A percentile compares a stretch with the other conserved stretches of the same genome.
Conservation (phyloP, 2,113 vertebrate species). For the Oplegnathus fasciatus region DNA sequence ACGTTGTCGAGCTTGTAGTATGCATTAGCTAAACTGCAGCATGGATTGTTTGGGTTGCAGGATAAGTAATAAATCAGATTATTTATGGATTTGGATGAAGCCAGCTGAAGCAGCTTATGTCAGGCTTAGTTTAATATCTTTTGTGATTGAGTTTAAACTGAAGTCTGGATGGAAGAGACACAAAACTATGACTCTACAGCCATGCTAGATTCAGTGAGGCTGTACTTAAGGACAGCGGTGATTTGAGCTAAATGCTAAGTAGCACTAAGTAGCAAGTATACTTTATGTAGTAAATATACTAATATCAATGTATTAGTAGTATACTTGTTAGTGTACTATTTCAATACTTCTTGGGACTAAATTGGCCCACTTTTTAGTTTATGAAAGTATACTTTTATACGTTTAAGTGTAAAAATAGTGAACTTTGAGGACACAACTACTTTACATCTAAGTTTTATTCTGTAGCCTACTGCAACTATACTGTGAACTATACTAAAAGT, state of each 20-base stretch:
- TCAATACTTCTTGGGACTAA: too few relatives aligned
- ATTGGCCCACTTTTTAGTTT: too few relatives aligned
- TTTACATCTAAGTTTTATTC: too few relatives aligned
- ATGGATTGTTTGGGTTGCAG: background rate
- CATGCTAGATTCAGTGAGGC: background rate
- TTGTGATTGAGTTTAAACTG: background rate
- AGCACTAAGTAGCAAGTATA: too few relatives aligned
- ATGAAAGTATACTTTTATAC: too few relatives aligned
- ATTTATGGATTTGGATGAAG: conserved; percentile 2
- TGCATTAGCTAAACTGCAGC: background rate
- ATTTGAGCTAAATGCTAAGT: background rate
- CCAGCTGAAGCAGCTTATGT: background rate
- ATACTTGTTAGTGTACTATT: too few relatives aligned
- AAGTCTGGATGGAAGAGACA: background rate
- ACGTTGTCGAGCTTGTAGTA: background rate
- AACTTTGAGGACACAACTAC: too few relatives aligned
- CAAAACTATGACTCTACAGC: background rate
- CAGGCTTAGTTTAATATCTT: background rate
- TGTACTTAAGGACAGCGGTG: background rate
- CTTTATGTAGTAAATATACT: too few relatives aligned
- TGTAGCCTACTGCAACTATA: too few relatives aligned
- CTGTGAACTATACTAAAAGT: too few relatives aligned
- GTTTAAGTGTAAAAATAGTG: too few relatives aligned
- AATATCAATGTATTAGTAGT: too few relatives aligned
- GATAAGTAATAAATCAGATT: background rate